Base-by-base conservation (phyloP, 1,140 invertebrate species). In the Colletes latitarsis region DNA sequence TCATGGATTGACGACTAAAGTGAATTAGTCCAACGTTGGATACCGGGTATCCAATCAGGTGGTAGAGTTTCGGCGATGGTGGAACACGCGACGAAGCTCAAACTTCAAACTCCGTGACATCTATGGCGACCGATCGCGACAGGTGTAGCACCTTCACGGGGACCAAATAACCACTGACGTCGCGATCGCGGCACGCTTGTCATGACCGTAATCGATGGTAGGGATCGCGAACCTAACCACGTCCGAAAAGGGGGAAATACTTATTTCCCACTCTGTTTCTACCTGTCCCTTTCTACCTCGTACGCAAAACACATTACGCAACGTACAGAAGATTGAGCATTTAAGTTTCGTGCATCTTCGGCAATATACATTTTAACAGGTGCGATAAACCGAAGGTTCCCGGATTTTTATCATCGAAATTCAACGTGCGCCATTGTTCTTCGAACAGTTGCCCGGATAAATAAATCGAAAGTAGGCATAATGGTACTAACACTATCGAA, bases 141-240 rank as follows among this genome's bases (percentile, higher is more conserved):
- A 78, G 57, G 76, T 78, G 68, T 53, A 63, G 4, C 46, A 63
- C 68, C 67, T 71, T 70, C 67, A 53, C 63, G 71, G 68, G 52
- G 17, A 66, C 17, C 41, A 17, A 67, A 80, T 70, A 41, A 68
- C 71, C 17, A 80, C 78, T 80, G 78, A 75, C 30, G 43, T 46
- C 14, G 21, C n/a, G 53, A 66, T 39, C 41, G 41, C 43, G 15
- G 46, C 30, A 58, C 70, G 46, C 12, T 55, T 80, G 71, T 75
- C 71, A 75, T 17, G 41, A 80, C 67, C 21, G 63, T 75, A 43
- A 74, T 52, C 43, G 71, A 75, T 49, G 52, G 78, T 80, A 80
- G 78, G 78, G 78, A 75, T 80, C 39, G 62, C 63, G 30, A 30
- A 75, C 49, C 53, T 67, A 75, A 74, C 67, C 62, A 46, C 43